Percentiles rank a stretch among this genome's conserved stretches.
Evolutionary conservation across 2,888 invertebrate species (phyloP).

Genomic region (Anthoptus insignis): DNA sequence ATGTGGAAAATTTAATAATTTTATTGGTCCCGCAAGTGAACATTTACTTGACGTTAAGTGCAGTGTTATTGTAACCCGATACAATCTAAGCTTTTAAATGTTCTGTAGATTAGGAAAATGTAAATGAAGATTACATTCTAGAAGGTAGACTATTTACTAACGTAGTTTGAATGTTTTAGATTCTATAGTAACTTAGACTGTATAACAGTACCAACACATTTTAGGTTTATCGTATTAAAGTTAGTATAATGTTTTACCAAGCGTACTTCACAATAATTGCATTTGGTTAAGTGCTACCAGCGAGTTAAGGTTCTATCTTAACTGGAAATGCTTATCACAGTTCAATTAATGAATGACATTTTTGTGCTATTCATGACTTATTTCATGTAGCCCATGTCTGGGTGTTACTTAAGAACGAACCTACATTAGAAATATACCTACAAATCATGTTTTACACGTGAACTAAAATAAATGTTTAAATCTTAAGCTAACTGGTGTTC

Average conservation of each 20-base stretch:
- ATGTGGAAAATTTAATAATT: constrained; percentile 6
- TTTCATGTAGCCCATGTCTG: neutral
- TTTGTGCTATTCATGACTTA: constrained; percentile 11
- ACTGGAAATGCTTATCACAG: constrained; percentile 48
- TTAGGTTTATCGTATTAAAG: neutral
- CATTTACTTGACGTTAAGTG: constrained; percentile 10
- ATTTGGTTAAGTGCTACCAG: constrained; percentile 3
- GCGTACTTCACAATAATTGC: constrained; percentile 6
- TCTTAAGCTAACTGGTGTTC: constrained; percentile 8
- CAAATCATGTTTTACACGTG: neutral
- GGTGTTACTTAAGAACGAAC: constrained; percentile 10
- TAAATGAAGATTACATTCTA: neutral
- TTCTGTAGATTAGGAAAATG: neutral
- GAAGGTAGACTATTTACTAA: neutral
- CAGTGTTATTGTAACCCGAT: constrained; percentile 10
- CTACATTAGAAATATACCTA: constrained; percentile 29
- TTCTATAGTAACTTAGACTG: neutral
- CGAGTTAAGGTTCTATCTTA: constrained; percentile 9
- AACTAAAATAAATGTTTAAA: neutral
- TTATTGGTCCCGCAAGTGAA: constrained; percentile 29
- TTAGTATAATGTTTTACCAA: neutral
- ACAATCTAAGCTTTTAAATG: neutral
- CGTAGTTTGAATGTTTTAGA: neutral
- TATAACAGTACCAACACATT: constrained; percentile 9
- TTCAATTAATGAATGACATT: constrained; percentile 40